Conservation (phyloP, 1,140 invertebrate species). For the Octopus sinensis region DNA sequence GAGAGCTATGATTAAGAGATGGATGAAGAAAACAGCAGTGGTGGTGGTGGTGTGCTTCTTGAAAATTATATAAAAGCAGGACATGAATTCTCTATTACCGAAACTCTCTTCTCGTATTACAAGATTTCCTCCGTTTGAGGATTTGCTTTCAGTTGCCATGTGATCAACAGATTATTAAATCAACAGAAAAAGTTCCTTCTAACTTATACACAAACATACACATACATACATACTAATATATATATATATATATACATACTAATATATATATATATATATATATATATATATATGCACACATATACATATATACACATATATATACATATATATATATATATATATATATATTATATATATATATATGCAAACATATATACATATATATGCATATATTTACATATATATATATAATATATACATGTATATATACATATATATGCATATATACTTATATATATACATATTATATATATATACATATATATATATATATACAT, state of each 20-base stretch:
- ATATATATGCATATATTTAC: not conserved
- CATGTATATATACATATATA: not conserved
- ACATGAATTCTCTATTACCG: too few relatives aligned
- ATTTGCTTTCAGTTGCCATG: too few relatives aligned
- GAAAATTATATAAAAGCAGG: too few relatives aligned
- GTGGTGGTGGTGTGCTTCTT: too few relatives aligned
- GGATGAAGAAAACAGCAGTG: too few relatives aligned
- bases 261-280: not conserved
- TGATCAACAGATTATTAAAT: too few relatives aligned
- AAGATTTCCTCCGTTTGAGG: too few relatives aligned
- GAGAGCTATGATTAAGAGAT: too few relatives aligned
- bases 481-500: not conserved
- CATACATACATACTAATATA: too few relatives aligned
- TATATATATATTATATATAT: not conserved
- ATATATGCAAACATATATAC: not conserved
- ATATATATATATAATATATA: not conserved
- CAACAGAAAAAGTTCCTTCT: too few relatives aligned
- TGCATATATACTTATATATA: not conserved
- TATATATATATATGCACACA: not conserved
- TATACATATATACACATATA: not conserved
- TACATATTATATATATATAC: not conserved
- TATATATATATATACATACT: not conserved
- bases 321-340: not conserved
- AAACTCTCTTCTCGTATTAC: too few relatives aligned
- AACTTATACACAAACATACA: too few relatives aligned